Evolutionary conservation across 2,888 invertebrate species (phyloP).

Genomic region (Hartigia nigra): DNA sequence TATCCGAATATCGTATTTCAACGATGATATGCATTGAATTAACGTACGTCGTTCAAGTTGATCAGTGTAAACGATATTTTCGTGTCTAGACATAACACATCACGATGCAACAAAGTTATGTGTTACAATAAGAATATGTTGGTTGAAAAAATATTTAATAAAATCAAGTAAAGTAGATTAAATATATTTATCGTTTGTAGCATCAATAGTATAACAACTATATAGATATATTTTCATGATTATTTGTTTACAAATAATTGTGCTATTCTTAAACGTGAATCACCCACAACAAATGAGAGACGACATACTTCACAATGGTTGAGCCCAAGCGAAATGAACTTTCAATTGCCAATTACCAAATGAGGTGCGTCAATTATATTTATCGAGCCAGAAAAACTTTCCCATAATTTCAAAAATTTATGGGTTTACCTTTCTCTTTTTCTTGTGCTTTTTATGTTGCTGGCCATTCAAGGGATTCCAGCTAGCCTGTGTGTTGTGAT

Average conservation of each 20-base stretch:
- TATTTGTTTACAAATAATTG: not conserved
- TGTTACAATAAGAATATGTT: not conserved
- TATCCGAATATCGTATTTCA: not conserved
- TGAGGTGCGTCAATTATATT: conserved; percentile 20
- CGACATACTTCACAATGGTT: not conserved
- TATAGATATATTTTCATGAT: not conserved
- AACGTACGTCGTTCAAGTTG: not conserved
- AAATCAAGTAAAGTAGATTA: not conserved
- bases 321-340: conserved; percentile 12
- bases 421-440: conserved; percentile 60
- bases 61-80: not conserved
- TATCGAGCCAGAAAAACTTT: conserved; percentile 16
- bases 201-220: not conserved
- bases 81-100: not conserved
- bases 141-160: not conserved
- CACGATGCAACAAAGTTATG: not conserved
- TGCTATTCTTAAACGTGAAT: not conserved
- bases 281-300: not conserved
- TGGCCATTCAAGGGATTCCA: conserved; percentile 57
- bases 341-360: conserved; percentile 18
- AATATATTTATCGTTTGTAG: not conserved
- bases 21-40: not conserved
- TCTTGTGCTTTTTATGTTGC: conserved; percentile 62
- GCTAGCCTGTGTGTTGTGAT: conserved; percentile 55
- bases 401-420: conserved; percentile 31